Conservation (phyloP, 2,888 invertebrate genomes). For the Cistogaster globosa region DNA sequence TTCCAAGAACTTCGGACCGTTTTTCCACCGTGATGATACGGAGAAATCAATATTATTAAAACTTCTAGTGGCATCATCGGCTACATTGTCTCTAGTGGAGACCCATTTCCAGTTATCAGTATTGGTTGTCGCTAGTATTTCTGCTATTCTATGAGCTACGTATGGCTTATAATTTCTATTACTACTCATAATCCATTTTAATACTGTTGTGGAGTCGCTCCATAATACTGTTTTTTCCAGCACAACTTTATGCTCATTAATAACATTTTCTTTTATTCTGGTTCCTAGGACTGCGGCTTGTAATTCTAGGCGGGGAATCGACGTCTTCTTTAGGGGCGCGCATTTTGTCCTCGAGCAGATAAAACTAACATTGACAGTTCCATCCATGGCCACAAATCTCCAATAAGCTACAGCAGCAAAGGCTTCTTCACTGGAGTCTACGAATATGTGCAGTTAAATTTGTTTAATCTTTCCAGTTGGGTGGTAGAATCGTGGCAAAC, state of each 20-base stretch:
- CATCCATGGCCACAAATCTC: constrained; percentile 8
- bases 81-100: constrained; percentile 21
- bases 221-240: neutral
- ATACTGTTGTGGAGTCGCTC: constrained; percentile 46
- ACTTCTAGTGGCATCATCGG: constrained; percentile 23
- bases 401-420: constrained; percentile 28
- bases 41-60: constrained; percentile 35
- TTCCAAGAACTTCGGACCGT: constrained; percentile 5
- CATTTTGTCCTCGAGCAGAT: constrained; percentile 38
- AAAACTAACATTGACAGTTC: constrained; percentile 15
- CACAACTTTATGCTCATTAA: constrained; percentile 1
- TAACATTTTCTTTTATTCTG: constrained; percentile 2
- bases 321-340: constrained; percentile 39
- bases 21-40: constrained; percentile 6
- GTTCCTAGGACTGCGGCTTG: constrained; percentile 52
- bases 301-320: constrained; percentile 43
- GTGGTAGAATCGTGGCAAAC: neutral
- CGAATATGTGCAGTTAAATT: constrained; percentile 21
- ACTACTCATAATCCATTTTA: constrained; percentile 23
- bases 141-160: constrained; percentile 27
- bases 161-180: constrained; percentile 4
- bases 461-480: neutral
- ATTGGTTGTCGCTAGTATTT: constrained; percentile 22
- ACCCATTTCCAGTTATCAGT: constrained; percentile 40
- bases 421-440: constrained; percentile 26